Evolutionary conservation across 2,888 invertebrate species (phyloP), one percentile per base, ranked within the genome.

Genomic region (Drosophila nr. fundita): DNA sequence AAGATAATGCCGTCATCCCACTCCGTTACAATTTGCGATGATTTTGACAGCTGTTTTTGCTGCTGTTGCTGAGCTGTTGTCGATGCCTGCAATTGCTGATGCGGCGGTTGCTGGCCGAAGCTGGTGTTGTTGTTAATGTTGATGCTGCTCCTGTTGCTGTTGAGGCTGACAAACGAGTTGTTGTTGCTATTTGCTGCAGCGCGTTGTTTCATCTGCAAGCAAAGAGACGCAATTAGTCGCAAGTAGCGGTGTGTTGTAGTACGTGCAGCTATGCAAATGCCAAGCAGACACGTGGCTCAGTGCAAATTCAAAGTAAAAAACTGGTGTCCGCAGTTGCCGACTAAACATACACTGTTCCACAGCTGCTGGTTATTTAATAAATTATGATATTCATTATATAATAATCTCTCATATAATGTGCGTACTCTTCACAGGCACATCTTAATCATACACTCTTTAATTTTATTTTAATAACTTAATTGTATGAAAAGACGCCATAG

Each of bases 1-100:
- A 93, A 93, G 48, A 92, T 87, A 68, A 92, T 83, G 61, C 91
- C 91, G 69, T 93, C 93, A 80, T 93, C 93, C 93, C 93, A 93
- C 76, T 93, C 93, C 48, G 92, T 91, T 67, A 91, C 91, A 68
- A 92, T 90, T 68, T 84, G 89, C 29, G 75, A 30, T 59, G 74
- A 58, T 64, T 80, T 78, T 42, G 75, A 64, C 32, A 76, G 74
- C 48, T 74, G 80, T 13, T 73, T 73, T 42, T 76, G 80, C 27
- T 73, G 80, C 24, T 74, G 75, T 52, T 70, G 78, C 45, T 62
- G 59, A 15, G 36, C 27, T 59, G 50, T 11, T 64, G 52, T 40
- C 42, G 45, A 40, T 66, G 54, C 58, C 64, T 68, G 67, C 58
- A 67, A 52, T 38, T 76, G 55, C 36, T 27, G 53, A 34, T 76